Base-by-base conservation (phyloP, 2,888 invertebrate species). In the Drosophila helvetica region DNA sequence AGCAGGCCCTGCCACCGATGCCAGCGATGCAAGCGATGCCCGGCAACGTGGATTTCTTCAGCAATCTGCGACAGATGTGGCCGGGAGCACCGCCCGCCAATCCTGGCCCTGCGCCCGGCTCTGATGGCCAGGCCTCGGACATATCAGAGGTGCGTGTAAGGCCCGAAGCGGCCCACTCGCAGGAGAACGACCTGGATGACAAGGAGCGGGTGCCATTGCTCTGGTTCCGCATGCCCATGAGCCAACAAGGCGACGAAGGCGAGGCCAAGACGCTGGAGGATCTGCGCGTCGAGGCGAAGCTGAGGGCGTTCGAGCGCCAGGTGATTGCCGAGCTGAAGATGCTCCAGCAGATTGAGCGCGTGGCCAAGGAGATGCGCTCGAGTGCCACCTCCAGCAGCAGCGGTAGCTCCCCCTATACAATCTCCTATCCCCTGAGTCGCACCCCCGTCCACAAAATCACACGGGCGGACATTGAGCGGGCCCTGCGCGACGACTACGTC, bases 371-470 rank as follows among this genome's bases (percentile, higher is more conserved):
- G 42, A 75, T 90, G 77, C 84, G 90, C 3, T 79, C 76, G 4
- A 74, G 50, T 43, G 74, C 78, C 1, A 66, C 79, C 0, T 19
- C 27, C 38, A 38, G 38, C 7, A n/a, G 38, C n/a, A n/a, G 38
- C 2, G 57, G 22, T 17, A 15, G 60, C 6, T 38, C 56, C 0
- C 46, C 57, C 50, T 78, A 79, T 8, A 81, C 79, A 55, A 38
- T 87, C n/a, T 70, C 62, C 3, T 81, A 89, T 56, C 81, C 88
- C 0, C 69, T 90, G 5, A 85, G 80, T 55, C 87, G 81, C 1
- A 89, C 90, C 1, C 91, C 90, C 0, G 78, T 90, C 0, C 85
- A 90, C 52, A 90, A 91, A 62, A 90, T 89, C 54, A 91, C 91
- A 0, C 80, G 86, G 5, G 77, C 83, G 0, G 90, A 91, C 38